A percentile compares a stretch with the other conserved stretches of the same genome.
phyloP scores from a whole-genome alignment of 2,797 vertebrate genomes.

The Schizopygopsis malacanthus region DNA sequence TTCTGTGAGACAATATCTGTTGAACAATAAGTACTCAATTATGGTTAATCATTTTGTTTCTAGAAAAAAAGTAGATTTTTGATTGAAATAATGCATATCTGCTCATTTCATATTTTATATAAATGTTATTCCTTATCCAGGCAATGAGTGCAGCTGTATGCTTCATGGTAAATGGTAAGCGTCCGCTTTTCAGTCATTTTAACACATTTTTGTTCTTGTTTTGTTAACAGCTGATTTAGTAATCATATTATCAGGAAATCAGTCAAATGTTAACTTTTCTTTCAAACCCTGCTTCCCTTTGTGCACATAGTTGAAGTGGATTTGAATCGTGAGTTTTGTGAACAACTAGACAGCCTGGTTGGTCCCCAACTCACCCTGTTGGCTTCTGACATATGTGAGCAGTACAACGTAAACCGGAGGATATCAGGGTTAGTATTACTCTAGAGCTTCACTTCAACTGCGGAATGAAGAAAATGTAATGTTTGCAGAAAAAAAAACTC shows the following conservation, averaged over 20 bases:
- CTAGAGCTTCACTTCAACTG: not conserved
- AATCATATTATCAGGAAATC: not conserved
- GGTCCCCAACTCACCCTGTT: slow-evolving; percentile 95
- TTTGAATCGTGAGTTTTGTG: slow-evolving; percentile 91
- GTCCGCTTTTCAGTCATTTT: not conserved
- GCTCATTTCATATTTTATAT: not conserved
- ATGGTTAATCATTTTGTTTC: not conserved
- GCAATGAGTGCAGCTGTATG: slow-evolving; percentile 98
- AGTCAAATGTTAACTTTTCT: slow-evolving; percentile 4
- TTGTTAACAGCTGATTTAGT: not conserved
- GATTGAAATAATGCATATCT: not conserved
- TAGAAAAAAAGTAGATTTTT: not conserved
- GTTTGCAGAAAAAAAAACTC: not conserved
- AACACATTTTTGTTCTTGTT: not conserved
- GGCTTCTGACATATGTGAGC: slow-evolving; percentile 98
- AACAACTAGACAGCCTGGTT: slow-evolving; percentile 90
- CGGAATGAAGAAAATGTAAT: not conserved
- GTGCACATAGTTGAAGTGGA: slow-evolving; percentile 83
- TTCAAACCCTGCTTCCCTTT: not conserved
- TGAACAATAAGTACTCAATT: not conserved
- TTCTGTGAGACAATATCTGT: not conserved
- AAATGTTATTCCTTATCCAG: slow-evolving; percentile 72
- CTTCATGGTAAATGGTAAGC: slow-evolving; percentile 97
- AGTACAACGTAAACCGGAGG: slow-evolving; percentile 95
- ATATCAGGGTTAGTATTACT: slow-evolving; percentile 88